Conservation (phyloP, 2,888 invertebrate genomes). For the Lepidocyrtoides sp. region DNA sequence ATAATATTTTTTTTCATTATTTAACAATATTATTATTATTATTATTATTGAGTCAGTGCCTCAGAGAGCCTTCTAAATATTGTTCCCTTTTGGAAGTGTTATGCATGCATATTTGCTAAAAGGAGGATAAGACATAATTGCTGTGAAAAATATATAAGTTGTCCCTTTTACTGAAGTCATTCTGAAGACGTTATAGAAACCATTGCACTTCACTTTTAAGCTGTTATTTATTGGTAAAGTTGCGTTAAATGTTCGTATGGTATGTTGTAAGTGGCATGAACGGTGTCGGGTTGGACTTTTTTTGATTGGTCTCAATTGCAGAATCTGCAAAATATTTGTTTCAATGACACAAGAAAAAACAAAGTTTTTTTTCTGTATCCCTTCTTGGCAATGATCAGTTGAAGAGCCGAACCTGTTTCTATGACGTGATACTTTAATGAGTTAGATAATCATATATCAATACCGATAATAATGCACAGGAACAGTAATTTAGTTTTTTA, state of each 20-base stretch:
- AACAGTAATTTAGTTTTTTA: no score
- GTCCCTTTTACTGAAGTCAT: slow-evolving; percentile 63
- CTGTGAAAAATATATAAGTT: slow-evolving; percentile 55
- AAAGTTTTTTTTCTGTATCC: no score
- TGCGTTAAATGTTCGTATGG: neutral
- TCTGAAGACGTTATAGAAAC: neutral
- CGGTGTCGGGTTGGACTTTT: no score
- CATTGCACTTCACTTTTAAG: neutral
- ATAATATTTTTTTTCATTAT: slow-evolving; percentile 40
- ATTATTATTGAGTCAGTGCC: slow-evolving; percentile 46
- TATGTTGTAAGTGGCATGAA: no score
- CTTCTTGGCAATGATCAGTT: no score
- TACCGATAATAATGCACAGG: no score
- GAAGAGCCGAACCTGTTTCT: no score
- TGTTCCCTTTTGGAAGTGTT: slow-evolving; percentile 36
- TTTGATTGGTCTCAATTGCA: neutral
- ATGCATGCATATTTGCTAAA: slow-evolving; percentile 42
- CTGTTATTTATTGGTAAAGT: neutral
- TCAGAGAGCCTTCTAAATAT: slow-evolving; percentile 7
- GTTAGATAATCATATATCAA: no score
- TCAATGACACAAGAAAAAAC: no score
- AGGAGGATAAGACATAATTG: slow-evolving; percentile 34
- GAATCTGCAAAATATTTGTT: neutral
- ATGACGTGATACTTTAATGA: no score
- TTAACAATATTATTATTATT: slow-evolving; percentile 28